phyloP scores from a whole-genome alignment of 2,888 invertebrate species.

The Agrilus mali region DNA sequence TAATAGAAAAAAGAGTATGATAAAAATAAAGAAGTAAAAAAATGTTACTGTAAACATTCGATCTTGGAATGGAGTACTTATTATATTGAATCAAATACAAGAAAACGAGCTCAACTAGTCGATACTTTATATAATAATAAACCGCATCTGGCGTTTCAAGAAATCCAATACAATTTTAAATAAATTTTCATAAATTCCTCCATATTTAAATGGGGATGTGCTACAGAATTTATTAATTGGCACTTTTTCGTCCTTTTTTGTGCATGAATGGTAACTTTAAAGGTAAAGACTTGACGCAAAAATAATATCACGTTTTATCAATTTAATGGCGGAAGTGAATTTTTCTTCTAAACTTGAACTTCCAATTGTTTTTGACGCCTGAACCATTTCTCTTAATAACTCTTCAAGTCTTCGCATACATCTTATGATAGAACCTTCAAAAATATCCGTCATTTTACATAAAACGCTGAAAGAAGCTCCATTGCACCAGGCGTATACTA shows the following conservation, averaged over 20 bases:
- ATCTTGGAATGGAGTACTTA: too few species aligned
- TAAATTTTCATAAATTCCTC: too few species aligned
- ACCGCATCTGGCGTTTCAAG: not conserved
- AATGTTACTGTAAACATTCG: too few species aligned
- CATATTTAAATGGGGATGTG: not conserved
- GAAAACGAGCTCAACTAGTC: too few species aligned
- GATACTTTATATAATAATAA: too few species aligned
- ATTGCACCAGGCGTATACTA: slow-evolving; percentile 91
- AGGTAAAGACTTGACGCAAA: slow-evolving; percentile 97
- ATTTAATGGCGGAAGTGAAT: slow-evolving; percentile 81
- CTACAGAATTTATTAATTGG: too few species aligned
- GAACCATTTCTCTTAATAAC: slow-evolving; percentile 85
- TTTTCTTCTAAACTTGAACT: slow-evolving; percentile 92
- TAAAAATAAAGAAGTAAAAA: too few species aligned
- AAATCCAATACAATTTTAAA: not conserved
- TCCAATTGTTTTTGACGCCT: slow-evolving; percentile 93
- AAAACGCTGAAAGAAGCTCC: slow-evolving; percentile 85
- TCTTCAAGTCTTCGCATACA: slow-evolving; percentile 96
- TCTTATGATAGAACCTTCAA: slow-evolving; percentile 84
- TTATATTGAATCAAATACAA: too few species aligned
- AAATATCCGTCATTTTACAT: slow-evolving; percentile 92
- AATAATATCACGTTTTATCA: slow-evolving; percentile 96
- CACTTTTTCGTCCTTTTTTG: not conserved
- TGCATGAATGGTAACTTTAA: slow-evolving; percentile 31
- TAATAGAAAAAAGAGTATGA: too few species aligned